Base-by-base conservation (phyloP, 2,888 invertebrate genomes). In the Monopis laevigella region DNA sequence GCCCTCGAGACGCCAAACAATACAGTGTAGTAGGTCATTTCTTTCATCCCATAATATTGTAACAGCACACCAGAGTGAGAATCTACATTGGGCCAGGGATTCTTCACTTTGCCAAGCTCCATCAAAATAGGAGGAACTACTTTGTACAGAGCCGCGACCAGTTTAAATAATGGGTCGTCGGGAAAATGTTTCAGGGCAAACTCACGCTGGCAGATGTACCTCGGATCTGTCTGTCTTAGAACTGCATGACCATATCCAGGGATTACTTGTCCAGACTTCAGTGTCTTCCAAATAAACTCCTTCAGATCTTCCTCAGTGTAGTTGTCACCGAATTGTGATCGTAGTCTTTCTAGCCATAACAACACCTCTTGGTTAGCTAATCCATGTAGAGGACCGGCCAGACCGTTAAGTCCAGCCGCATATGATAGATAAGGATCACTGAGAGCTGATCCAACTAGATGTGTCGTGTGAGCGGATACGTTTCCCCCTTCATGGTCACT, bases 221-320 rank as follows among this genome's bases (percentile, higher is more conserved):
- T 91, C 52, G 84, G 97, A 72, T 97, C 97, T 48, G 97, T 97
- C 78, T 96, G 96, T 55, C 97, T 87, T 49, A 97, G 86, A 1
- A 98, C 97, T 51, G 97, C 97, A 67, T 97, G 97, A 21, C 97
- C 97, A 63, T 96, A 97, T 36, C 97, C 97, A 40, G 97, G 97
- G 29, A 98, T 93, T n/a, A 97, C 97, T 73, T 95, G 95, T 48
- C 96, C 96, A 46, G 91, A 89, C 81, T 96, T 96, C 42, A 97
- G 84, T 1, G 97, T 98, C 73, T 95, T 96, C 94, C 96, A 95
- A 63, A 98, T 93, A 82, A 96, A 98, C 40, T 98, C 96, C 70
- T 94, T 95, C 42, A 99, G 83, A 55, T 95, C 86, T 0, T 97
- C 92, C 66, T 98, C 96, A 11, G 92, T 88, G 48, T 92, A 89